Conservation (phyloP, 2,797 vertebrate species). For the Ctenosaura bakeri region DNA sequence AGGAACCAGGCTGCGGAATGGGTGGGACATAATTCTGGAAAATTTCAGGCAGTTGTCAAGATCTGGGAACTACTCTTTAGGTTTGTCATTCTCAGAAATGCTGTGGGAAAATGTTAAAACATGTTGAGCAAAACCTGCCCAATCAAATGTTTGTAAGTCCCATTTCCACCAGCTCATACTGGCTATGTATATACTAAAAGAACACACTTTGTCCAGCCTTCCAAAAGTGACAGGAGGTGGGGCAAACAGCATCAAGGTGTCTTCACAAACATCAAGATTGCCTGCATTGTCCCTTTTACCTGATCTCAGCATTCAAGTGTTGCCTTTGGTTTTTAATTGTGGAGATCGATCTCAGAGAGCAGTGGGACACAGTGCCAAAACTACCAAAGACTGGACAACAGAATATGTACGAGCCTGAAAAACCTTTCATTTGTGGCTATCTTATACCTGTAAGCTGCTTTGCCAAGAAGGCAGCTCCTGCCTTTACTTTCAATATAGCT, state of each 20-base stretch:
- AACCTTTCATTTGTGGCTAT: background rate
- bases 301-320: background rate
- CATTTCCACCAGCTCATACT: too few relatives aligned
- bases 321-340: background rate
- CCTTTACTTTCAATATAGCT: background rate
- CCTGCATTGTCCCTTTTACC: background rate
- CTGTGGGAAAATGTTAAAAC: conserved; percentile 27
- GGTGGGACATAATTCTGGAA: background rate
- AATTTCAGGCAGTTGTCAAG: background rate
- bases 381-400: background rate
- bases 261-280: background rate
- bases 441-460: background rate
- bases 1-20: background rate
- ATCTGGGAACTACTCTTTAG: background rate
- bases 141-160: background rate
- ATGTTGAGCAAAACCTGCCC: conserved; percentile 22
- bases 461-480: background rate
- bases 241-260: background rate
- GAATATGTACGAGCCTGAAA: background rate
- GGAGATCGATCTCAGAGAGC: background rate
- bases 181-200: background rate
- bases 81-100: background rate
- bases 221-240: background rate
- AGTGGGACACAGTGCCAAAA: background rate
- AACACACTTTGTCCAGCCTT: background rate